Evolutionary conservation across 2,113 vertebrate species (phyloP).

Genomic region (Pandion haliaetus): DNA sequence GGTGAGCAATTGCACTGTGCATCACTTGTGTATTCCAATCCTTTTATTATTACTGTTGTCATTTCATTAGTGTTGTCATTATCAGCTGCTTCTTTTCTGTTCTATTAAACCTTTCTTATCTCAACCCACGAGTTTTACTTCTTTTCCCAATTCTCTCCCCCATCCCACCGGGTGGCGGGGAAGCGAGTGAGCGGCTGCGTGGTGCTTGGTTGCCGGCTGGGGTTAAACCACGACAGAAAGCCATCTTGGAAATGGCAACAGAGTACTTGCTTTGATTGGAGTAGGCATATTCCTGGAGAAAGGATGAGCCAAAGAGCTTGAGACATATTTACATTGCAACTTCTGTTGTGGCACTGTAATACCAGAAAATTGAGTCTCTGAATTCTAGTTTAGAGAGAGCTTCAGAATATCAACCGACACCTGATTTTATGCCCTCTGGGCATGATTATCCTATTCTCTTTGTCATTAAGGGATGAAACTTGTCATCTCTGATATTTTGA

Average conservation of each 20-base stretch:
- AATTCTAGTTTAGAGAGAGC: background rate
- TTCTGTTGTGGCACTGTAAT: background rate
- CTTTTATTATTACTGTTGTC: too few relatives aligned
- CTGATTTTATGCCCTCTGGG: background rate
- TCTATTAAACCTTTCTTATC: too few relatives aligned
- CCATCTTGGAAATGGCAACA: background rate
- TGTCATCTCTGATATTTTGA: background rate
- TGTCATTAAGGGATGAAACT: background rate
- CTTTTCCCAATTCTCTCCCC: too few relatives aligned
- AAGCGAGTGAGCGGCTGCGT: too few relatives aligned
- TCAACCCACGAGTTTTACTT: too few relatives aligned
- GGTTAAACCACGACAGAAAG: too few relatives aligned
- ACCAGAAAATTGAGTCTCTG: background rate
- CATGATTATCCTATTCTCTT: background rate
- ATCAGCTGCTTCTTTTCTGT: too few relatives aligned
- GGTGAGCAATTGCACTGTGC: too few relatives aligned
- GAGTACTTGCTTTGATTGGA: background rate
- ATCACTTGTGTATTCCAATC: too few relatives aligned
- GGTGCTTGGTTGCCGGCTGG: too few relatives aligned
- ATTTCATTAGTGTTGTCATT: too few relatives aligned
- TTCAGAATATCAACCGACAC: background rate
- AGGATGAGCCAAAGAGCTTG: background rate
- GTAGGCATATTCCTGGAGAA: background rate
- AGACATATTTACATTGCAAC: background rate
- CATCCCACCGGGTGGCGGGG: too few relatives aligned